phyloP scores from a whole-genome alignment of 2,888 invertebrate species.

The Drosophila paranaensis region DNA sequence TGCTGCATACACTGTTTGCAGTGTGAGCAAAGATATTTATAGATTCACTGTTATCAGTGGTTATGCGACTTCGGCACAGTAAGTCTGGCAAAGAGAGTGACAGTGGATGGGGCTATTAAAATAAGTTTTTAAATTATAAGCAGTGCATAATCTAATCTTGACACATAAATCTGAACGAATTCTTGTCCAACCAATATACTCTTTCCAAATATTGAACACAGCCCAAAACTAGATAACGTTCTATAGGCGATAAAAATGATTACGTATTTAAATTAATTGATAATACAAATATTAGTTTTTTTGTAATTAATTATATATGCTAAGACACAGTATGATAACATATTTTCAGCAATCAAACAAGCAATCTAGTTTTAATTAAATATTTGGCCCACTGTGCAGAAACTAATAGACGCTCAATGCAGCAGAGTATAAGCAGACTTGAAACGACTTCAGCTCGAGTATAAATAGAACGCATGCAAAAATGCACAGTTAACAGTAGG shows the following conservation, averaged over 20 bases:
- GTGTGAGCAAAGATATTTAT: background rate
- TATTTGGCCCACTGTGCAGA: background rate
- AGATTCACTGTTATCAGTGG: background rate
- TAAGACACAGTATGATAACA: background rate
- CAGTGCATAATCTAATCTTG: background rate
- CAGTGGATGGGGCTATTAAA: background rate
- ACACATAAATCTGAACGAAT: background rate
- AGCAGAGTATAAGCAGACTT: background rate
- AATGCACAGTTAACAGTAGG: background rate
- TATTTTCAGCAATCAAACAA: background rate
- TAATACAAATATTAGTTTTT: background rate
- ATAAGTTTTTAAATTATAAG: background rate
- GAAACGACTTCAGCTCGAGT: background rate
- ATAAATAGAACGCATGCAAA: background rate
- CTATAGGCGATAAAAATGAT: background rate
- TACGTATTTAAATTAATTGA: conserved; percentile 1
- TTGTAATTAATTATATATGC: background rate
- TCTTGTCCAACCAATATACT: background rate
- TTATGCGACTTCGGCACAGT: background rate
- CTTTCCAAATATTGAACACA: background rate
- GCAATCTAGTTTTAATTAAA: background rate
- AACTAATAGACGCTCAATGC: background rate
- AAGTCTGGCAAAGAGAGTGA: background rate
- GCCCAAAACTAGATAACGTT: background rate
- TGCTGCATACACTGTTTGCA: background rate